Conservation (phyloP, 2,113 vertebrate genomes). For the Ahaetulla prasina region DNA sequence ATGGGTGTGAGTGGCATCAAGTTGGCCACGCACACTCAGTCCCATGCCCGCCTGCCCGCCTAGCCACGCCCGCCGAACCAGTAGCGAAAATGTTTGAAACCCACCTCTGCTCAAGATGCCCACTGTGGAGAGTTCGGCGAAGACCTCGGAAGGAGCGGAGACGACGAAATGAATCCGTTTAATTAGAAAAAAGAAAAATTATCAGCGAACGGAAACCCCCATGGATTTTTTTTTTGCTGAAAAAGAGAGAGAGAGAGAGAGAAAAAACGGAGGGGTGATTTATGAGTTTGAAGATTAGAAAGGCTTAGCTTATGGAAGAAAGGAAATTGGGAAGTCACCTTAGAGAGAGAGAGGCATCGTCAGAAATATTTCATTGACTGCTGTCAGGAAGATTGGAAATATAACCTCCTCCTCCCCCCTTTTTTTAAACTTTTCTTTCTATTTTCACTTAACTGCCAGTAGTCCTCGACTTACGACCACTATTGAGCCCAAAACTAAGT, state of each 20-base stretch:
- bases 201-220: background rate
- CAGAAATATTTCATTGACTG: background rate
- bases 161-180: background rate
- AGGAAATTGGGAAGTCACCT: background rate
- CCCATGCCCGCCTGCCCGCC: no score
- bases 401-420: background rate
- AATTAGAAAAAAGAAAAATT: background rate
- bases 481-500: no score
- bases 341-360: background rate
- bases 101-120: background rate
- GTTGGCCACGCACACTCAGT: no score
- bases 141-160: background rate
- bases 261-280: background rate
- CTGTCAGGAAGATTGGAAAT: background rate
- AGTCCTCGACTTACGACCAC: no score
- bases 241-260: background rate
- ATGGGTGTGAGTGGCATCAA: no score
- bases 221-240: background rate
- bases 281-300: background rate
- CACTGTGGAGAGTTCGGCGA: background rate
- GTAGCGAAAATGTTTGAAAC: background rate
- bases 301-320: background rate
- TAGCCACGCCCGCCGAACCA: no score
- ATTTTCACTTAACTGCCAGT: no score
- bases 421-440: fast-evolving